Conservation (phyloP, 2,888 invertebrate species). For the Oscheius sp. region DNA sequence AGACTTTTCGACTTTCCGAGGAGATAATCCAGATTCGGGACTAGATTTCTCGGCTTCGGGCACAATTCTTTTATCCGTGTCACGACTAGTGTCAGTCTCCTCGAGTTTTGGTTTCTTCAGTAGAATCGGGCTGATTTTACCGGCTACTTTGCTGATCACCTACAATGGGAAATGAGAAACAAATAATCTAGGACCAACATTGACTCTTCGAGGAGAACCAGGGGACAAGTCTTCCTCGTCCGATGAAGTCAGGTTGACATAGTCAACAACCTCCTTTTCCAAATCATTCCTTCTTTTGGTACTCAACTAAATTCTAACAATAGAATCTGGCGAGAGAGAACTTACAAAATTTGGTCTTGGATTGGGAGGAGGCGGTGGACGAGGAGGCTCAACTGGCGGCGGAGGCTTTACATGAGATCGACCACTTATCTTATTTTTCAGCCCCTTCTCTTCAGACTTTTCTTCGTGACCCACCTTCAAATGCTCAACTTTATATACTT, state of each 20-base stretch:
- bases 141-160: neutral
- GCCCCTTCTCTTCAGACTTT: neutral
- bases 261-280: conserved; percentile 13
- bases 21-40: conserved; percentile 16
- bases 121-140: too few species aligned
- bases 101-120: neutral
- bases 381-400: neutral
- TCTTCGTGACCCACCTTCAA: neutral
- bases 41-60: conserved; percentile 4
- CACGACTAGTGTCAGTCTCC: neutral
- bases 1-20: conserved; percentile 17
- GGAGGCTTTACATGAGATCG: neutral
- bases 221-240: conserved; percentile 4
- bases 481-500: neutral
- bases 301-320: too few species aligned
- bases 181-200: neutral
- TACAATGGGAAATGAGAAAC: neutral
- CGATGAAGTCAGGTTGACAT: conserved; percentile 1
- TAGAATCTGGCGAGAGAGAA: too few species aligned
- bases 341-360: neutral
- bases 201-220: conserved; percentile 4
- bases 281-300: neutral
- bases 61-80: neutral
- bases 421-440: neutral
- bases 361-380: neutral